Evolutionary conservation across 2,888 invertebrate genomes (phyloP).

Genomic region (Conomelus anceps): DNA sequence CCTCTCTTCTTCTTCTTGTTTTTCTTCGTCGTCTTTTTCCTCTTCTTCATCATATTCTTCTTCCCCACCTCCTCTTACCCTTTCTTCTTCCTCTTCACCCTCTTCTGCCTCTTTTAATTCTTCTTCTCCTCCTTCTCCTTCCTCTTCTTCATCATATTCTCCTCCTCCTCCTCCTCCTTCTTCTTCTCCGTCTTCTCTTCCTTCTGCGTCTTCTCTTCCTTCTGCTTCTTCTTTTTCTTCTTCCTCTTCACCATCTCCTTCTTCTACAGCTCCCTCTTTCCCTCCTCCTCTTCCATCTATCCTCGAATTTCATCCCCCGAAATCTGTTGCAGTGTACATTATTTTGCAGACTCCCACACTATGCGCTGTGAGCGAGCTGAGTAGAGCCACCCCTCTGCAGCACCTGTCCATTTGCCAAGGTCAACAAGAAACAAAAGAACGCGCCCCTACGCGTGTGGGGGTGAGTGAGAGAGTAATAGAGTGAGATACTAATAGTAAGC

Average conservation of each 20-base stretch:
- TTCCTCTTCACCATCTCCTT: neutral
- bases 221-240: neutral
- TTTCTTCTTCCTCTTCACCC: no score
- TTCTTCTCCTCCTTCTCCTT: no score
- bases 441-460: neutral
- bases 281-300: neutral
- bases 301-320: neutral
- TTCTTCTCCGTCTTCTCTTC: neutral
- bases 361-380: neutral
- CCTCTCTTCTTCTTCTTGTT: no score
- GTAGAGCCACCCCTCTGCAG: neutral
- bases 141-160: no score
- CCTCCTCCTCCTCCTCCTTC: neutral
- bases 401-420: constrained; percentile 11
- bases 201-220: no score
- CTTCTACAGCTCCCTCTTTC: neutral
- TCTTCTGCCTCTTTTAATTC: no score
- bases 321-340: neutral
- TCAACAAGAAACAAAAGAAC: constrained; percentile 9
- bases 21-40: no score
- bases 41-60: no score
- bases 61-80: no score
- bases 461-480: neutral
- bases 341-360: neutral
- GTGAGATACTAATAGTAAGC: no score